A percentile compares a stretch with the other conserved stretches of the same genome.
Evolutionary conservation across 2,888 invertebrate species (phyloP).

Genomic region (Drosophila maculinotata): DNA sequence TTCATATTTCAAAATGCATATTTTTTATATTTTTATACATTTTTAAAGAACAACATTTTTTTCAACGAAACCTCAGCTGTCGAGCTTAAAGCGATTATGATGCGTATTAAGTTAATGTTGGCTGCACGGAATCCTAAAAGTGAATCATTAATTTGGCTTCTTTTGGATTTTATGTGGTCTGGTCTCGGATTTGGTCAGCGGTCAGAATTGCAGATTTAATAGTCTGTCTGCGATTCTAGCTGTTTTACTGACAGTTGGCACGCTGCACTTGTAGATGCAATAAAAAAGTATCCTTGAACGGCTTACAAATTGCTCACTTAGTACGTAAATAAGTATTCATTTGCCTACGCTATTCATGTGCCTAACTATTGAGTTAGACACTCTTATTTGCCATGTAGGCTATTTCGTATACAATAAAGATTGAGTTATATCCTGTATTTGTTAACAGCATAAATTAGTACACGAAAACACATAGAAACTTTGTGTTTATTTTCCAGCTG

Average conservation of each 20-base stretch:
- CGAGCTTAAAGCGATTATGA: constrained; percentile 5
- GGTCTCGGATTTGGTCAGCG: neutral
- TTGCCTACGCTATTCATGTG: no score
- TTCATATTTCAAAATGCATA: neutral
- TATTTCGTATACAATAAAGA: no score
- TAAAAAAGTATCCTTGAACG: neutral
- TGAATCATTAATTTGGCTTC: constrained; percentile 1
- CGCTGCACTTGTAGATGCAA: neutral
- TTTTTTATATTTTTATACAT: neutral
- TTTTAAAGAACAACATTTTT: neutral
- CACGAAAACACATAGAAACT: no score
- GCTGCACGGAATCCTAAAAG: neutral
- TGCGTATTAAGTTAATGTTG: constrained; percentile 1
- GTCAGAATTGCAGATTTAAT: neutral
- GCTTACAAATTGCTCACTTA: no score
- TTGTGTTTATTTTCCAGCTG: no score
- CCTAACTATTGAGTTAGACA: no score
- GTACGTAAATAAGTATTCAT: no score
- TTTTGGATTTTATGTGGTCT: neutral
- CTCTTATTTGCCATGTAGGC: no score
- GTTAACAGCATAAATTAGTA: no score
- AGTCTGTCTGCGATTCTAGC: neutral
- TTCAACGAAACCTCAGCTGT: neutral
- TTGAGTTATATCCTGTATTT: no score
- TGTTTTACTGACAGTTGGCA: neutral